Conservation (phyloP, 2,888 invertebrate species). For the Pilophorus perplexus region DNA sequence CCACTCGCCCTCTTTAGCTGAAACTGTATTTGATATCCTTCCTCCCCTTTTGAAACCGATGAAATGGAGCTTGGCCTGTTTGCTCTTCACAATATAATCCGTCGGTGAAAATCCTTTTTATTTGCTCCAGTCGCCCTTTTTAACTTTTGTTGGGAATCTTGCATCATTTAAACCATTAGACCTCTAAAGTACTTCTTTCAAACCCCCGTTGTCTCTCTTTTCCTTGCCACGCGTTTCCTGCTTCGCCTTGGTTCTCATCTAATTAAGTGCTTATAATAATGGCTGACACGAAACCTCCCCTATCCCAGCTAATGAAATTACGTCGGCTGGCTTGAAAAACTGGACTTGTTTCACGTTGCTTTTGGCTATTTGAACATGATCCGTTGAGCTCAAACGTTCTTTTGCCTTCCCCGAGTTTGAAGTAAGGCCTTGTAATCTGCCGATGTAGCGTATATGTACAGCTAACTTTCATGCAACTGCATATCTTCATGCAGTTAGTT, state of each 20-base stretch:
- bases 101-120: no score
- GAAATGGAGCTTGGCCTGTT: not conserved
- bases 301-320: constrained; percentile 15
- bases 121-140: not conserved
- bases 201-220: not conserved
- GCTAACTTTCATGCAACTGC: no score
- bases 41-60: not conserved
- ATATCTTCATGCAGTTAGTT: no score
- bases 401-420: not conserved
- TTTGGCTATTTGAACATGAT: constrained; percentile 17
- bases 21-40: no score
- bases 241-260: not conserved
- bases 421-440: constrained; percentile 10
- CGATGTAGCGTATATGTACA: no score
- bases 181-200: not conserved
- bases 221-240: not conserved
- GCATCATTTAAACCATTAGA: constrained; percentile 13
- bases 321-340: not conserved
- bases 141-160: constrained; percentile 2
- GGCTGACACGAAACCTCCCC: constrained; percentile 1
- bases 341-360: constrained; percentile 12
- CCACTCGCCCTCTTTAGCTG: no score
- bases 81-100: no score
- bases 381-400: not conserved
- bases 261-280: constrained; percentile 19